phyloP scores from a whole-genome alignment of 2,888 invertebrate species.

The Eretmocerus hayati region DNA sequence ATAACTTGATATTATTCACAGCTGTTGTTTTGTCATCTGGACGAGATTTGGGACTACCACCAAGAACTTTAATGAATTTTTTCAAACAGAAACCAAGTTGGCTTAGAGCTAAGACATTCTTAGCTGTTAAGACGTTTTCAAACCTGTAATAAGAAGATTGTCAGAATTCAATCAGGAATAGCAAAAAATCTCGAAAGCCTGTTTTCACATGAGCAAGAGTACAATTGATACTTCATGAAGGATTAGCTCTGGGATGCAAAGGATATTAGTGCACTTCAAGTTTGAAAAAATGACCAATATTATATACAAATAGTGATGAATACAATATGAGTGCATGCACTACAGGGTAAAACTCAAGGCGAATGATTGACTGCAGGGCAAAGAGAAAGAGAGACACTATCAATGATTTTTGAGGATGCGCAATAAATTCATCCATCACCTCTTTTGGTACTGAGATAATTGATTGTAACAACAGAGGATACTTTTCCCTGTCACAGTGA shows the following conservation, averaged over 20 bases:
- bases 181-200: no score
- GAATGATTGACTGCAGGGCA: no score
- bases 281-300: no score
- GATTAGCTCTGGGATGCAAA: no score
- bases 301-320: neutral
- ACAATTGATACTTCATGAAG: no score
- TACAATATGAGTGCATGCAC: neutral
- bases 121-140: conserved; percentile 65
- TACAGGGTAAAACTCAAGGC: no score
- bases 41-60: conserved; percentile 43
- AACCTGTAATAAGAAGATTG: conserved; percentile 52
- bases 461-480: conserved; percentile 59
- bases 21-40: conserved; percentile 33
- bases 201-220: no score
- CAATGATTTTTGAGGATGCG: no score
- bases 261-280: no score
- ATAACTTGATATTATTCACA: conserved; percentile 49
- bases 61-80: conserved; percentile 51
- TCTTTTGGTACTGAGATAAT: conserved; percentile 64
- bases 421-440: conserved; percentile 37
- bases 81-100: conserved; percentile 74
- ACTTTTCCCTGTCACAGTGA: conserved; percentile 63
- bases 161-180: no score
- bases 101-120: conserved; percentile 72
- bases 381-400: no score